Evolutionary conservation across 2,113 vertebrate genomes (phyloP), one percentile per base, ranked within the genome.

Genomic region (Neotragus moschatus): DNA sequence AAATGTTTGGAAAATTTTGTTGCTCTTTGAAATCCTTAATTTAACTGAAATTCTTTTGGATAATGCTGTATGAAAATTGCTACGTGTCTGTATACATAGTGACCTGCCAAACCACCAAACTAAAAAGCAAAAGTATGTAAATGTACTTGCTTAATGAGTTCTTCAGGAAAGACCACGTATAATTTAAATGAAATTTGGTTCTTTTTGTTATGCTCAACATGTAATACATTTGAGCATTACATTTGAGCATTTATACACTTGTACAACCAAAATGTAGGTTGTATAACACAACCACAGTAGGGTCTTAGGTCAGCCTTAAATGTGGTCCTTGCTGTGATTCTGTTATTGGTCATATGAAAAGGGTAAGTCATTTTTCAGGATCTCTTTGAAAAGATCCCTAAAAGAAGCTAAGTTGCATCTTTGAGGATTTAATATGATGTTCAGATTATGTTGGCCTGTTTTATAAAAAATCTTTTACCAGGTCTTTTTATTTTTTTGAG

Each of bases 11-110:
- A 63, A 56, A 77, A 39, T 82, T 88, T 80, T 82, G 16, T 80
- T 90, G 45, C 16, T 81, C n/a, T 87, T 94, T 94, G n/a, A 80
- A 81, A 53, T 94, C 49, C 30, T 53, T 81, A 7, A 30, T 61
- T 70, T 49, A 91, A 88, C 45, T 88, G 30, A 92, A 94, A 91
- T 92, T 82, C 55, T 15, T 92, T 77, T 94, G 92, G 47, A 88
- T 91, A 63, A 26, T 51, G 55, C 85, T 51, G 7, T 90, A 16
- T 85, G 51, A 80, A 70, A 85, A 66, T 33, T 73, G 39, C 66
- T 90, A 5, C 25, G 15, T 66, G 39, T 90, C 3, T 79, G 17
- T 86, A 28, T 88, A 73, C 58, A 45, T 61, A 45, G 53, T 91
- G 36, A 53, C 33, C 73, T 85, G 36, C 28, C 58, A 75, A 75